These are phyloP conservation scores for Drosophila anomalata DNA, from an alignment of 2,888 invertebrate species.

Conservation along the genomic window DNA sequence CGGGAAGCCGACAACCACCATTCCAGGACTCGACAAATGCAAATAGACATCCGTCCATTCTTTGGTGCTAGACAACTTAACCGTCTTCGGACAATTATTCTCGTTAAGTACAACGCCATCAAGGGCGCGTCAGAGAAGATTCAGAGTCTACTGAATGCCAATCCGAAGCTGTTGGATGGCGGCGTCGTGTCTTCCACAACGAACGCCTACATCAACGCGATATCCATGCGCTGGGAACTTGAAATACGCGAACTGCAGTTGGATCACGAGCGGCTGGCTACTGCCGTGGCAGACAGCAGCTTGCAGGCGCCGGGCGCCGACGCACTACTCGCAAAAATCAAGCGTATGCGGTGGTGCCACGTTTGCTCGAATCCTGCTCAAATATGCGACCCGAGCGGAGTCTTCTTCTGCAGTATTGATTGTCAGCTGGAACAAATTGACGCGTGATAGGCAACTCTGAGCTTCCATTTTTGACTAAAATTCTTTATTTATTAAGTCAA, in stretches of 20 bases:
- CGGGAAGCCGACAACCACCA: not conserved
- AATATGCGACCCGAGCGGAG: not conserved
- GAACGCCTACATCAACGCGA: not conserved
- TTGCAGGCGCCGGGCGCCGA: not conserved
- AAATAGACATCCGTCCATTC: not conserved
- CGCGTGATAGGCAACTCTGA: not conserved
- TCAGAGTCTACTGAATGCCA: not conserved
- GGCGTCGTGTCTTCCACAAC: not conserved
- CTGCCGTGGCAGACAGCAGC: not conserved
- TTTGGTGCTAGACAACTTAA: not conserved
- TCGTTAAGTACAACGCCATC: not conserved
- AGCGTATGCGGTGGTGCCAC: not conserved
- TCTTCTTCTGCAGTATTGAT: not conserved
- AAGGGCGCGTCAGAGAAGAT: not conserved
- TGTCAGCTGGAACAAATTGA: conserved; percentile 1
- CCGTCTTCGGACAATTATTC: not conserved
- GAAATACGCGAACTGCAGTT: not conserved
- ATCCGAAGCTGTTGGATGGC: not conserved
- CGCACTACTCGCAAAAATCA: not conserved
- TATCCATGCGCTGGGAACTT: not conserved
- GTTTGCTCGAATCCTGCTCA: not conserved
- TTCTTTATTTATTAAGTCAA: not conserved
- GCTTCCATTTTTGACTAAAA: not conserved
- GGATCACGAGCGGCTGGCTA: not conserved
- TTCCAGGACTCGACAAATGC: not conserved